Evolutionary conservation across 2,888 invertebrate genomes (phyloP).

Genomic region (Punctoribates punctum): DNA sequence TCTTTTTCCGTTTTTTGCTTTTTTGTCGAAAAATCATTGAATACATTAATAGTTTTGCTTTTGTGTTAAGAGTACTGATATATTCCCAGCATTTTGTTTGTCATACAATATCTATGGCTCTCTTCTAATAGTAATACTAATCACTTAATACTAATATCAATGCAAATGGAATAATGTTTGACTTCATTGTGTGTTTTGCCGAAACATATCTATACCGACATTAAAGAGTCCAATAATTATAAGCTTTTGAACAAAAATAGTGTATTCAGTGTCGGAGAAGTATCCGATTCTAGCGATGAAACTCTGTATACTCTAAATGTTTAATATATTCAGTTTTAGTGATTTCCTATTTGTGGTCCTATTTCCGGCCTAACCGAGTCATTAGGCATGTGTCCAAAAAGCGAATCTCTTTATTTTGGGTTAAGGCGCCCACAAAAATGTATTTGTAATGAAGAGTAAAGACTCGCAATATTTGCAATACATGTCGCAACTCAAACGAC

Average conservation of each 20-base stretch:
- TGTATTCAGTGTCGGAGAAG: background rate
- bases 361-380: slow-evolving; percentile 39
- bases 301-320: background rate
- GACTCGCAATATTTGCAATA: background rate
- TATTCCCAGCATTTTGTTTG: background rate
- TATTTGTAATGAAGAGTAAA: slow-evolving; percentile 24
- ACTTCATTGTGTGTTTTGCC: background rate
- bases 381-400: slow-evolving; percentile 39
- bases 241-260: background rate
- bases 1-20: slow-evolving; percentile 12
- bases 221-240: slow-evolving; percentile 23
- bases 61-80: background rate
- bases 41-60: slow-evolving; percentile 28
- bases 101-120: background rate
- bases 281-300: slow-evolving; percentile 2
- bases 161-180: background rate
- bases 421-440: slow-evolving; percentile 31
- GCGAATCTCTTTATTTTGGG: slow-evolving; percentile 24
- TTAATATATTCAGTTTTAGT: background rate
- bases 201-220: too few species aligned
- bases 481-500: slow-evolving; percentile 14
- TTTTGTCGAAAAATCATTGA: slow-evolving; percentile 26
- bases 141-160: slow-evolving; percentile 18
- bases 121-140: background rate
- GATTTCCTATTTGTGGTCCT: slow-evolving; percentile 27